A percentile compares a stretch with the other conserved stretches of the same genome.
These are phyloP conservation scores for Apostichopus leukothele DNA, from an alignment of 53 echinoderm and acorn worm species.

Conservation along the genomic window DNA sequence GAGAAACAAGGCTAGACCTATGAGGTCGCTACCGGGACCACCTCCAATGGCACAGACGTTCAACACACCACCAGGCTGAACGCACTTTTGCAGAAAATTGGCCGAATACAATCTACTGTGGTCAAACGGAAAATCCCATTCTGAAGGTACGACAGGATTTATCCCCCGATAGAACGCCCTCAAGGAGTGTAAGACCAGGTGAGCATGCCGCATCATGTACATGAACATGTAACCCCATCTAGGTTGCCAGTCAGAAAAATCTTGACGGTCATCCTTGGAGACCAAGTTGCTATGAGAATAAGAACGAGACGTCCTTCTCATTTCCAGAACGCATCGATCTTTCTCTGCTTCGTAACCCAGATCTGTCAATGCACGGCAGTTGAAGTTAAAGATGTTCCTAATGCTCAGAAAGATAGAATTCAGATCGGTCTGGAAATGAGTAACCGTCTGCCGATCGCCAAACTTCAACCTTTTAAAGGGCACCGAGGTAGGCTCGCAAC, in stretches of 20 bases:
- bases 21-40: slow-evolving; percentile 40
- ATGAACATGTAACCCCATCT: slow-evolving; percentile 45
- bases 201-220: slow-evolving; percentile 41
- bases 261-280: not conserved
- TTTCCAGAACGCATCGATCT: not conserved
- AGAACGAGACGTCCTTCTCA: not conserved
- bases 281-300: slow-evolving; percentile 14
- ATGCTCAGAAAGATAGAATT: slow-evolving; percentile 13
- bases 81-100: slow-evolving; percentile 24
- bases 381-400: not conserved
- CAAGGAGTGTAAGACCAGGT: slow-evolving; percentile 16
- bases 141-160: not conserved
- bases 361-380: not conserved
- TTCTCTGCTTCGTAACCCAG: not conserved
- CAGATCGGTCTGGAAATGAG: not conserved
- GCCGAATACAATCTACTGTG: not conserved
- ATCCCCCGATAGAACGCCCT: not conserved
- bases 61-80: slow-evolving; percentile 7
- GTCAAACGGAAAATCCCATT: slow-evolving; percentile 31
- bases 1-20: slow-evolving; percentile 30
- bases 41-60: slow-evolving; percentile 28
- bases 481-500: not conserved
- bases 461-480: not conserved
- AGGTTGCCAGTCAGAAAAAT: slow-evolving; percentile 2
- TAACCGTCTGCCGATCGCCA: not conserved